phyloP scores from a whole-genome alignment of 1,140 invertebrate genomes.

The Triops cancriformis region DNA sequence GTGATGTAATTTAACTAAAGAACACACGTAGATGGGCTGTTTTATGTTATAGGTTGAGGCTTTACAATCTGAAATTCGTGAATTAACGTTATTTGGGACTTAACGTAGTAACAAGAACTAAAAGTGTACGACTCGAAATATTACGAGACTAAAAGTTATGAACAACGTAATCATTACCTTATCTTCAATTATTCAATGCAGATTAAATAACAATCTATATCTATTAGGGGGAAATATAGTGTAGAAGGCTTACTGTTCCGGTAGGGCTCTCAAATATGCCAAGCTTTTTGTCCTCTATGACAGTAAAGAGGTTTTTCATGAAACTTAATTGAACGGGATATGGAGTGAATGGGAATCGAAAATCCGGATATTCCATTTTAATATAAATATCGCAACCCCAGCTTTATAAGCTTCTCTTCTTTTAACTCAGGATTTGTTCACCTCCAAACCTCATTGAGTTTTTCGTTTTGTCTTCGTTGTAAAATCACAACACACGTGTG shows the following conservation, averaged over 20 bases:
- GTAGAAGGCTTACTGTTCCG: conserved; percentile 59
- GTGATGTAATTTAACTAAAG: no score
- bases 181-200: not conserved
- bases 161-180: conserved; percentile 16
- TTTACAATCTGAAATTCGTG: no score
- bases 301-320: conserved; percentile 73
- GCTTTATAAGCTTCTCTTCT: not conserved
- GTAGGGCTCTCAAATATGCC: conserved; percentile 98
- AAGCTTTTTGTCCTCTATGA: conserved; percentile 66
- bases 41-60: no score
- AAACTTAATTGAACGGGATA: conserved; percentile 85
- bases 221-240: not conserved
- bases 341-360: conserved; percentile 76
- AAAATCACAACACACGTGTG: no score
- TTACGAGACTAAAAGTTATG: not conserved
- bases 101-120: no score
- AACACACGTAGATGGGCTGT: no score
- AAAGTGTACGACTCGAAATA: no score
- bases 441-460: no score
- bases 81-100: no score
- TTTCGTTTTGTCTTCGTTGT: no score
- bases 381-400: not conserved
- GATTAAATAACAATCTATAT: not conserved
- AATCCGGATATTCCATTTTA: conserved; percentile 45
- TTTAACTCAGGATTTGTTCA: no score